Base-by-base conservation (phyloP, 64 coral and sea anemone species). In the Porites australiensis region DNA sequence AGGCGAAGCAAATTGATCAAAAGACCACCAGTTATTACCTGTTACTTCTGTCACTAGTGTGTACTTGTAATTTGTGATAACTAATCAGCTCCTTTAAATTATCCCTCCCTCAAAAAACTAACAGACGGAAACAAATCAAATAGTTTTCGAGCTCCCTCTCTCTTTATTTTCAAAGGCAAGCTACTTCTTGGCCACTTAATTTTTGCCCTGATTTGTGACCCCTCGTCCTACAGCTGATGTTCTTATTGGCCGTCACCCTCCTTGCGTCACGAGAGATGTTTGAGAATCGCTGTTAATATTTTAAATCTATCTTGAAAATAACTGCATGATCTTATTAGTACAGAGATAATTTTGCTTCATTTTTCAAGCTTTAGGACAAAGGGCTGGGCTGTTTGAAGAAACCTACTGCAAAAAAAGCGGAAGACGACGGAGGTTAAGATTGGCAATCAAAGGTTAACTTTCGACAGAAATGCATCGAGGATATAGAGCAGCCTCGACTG, bases 291-390 rank as follows among this genome's bases (percentile, higher is more conserved):
- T 83, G 73, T 83, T 49, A 84, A 69, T 84, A 84, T 84, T 68
- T 84, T 46, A 65, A 19, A 68, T 13, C 8, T 4, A 13, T 7
- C 51, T 64, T 5, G 10, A 22, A 84, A 69, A 84, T 68, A 84
- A 84, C 45, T 18, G 81, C 63, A 84, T 84, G 81, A 84, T 68
- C 81, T 84, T 84, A 84, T 84, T 67, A 68, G 22, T 68, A 50
- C 18, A 84, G 9, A 67, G 9, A 81, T 23, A 44, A 52, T 81
- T 81, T 64, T 44, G 18, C 12, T 18, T 75, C 19, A 75, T 4
- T 75, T 75, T 45, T 15, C 13, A 18, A 3, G 49, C 15, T 61
- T 60, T 60, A 12, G 27, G 61, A 47, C 18, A 47, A 84, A 16
- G 13, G 59, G 18, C 37, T 64, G 59, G 44, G 18, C 59, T 23